Conservation (phyloP, 2,113 vertebrate genomes). For the Anhinga rufa region DNA sequence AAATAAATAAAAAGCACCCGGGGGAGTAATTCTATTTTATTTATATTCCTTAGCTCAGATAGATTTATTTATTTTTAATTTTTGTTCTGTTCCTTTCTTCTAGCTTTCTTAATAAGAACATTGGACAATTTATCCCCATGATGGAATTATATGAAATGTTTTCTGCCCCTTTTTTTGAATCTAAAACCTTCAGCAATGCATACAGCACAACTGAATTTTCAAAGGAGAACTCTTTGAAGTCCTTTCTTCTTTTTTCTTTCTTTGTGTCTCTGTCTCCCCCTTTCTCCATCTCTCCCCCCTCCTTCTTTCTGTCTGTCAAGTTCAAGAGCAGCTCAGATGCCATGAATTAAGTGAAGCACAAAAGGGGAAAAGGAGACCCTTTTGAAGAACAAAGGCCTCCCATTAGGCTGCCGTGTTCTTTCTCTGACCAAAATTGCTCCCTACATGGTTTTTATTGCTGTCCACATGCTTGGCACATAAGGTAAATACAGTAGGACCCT, state of each 20-base stretch:
- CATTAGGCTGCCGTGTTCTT: constrained; percentile 78
- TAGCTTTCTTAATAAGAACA: not conserved
- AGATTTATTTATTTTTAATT: not conserved
- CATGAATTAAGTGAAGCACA: constrained; percentile 81
- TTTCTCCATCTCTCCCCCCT: constrained; percentile 51
- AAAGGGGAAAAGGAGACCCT: constrained; percentile 79
- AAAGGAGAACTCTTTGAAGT: constrained; percentile 70
- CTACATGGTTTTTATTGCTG: constrained; percentile 74
- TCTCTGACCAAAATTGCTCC: constrained; percentile 74
- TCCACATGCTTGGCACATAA: constrained; percentile 72
- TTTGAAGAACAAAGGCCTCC: constrained; percentile 81
- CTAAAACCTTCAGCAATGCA: constrained; percentile 58
- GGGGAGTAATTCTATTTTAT: constrained; percentile 39
- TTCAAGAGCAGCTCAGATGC: constrained; percentile 83
- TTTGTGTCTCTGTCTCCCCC: constrained; percentile 66
- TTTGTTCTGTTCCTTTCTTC: not conserved
- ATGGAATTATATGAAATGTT: constrained; percentile 54
- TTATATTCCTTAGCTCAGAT: constrained; percentile 8
- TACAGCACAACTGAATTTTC: constrained; percentile 67
- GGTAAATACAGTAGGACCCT: constrained; percentile 75
- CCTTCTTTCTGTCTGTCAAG: constrained; percentile 75
- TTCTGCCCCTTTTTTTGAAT: constrained; percentile 54
- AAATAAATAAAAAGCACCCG: constrained; percentile 26
- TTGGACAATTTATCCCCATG: constrained; percentile 26
- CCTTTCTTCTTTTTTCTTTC: constrained; percentile 56